A percentile compares a stretch with the other conserved stretches of the same genome.
phyloP scores from a whole-genome alignment of 1,140 invertebrate genomes.

The Drosophila neocordata region DNA sequence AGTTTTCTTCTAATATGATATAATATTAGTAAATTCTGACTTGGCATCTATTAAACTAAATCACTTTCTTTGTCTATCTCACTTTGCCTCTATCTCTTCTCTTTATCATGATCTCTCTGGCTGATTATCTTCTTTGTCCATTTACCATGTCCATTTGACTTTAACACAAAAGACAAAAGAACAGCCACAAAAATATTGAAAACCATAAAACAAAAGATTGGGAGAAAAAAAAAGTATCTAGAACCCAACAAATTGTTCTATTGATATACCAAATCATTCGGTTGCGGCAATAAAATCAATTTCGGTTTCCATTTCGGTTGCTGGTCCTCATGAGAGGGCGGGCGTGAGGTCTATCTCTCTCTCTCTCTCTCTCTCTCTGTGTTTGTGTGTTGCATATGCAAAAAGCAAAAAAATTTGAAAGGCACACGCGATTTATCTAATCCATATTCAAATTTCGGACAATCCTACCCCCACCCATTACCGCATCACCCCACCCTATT shows the following conservation, averaged over 20 bases:
- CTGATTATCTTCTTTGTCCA: conserved; percentile 1
- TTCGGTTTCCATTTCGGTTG: conserved; percentile 43
- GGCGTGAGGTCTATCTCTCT: background rate
- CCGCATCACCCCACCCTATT: background rate
- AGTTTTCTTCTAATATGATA: too few species aligned
- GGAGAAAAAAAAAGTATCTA: conserved; percentile 56
- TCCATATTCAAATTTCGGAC: conserved; percentile 75
- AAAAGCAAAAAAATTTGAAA: conserved; percentile 51
- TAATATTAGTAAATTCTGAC: too few species aligned
- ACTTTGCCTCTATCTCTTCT: background rate
- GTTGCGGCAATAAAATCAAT: conserved; percentile 72
- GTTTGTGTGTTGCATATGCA: conserved; percentile 37
- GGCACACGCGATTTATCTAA: conserved; percentile 74
- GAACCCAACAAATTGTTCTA: conserved; percentile 71
- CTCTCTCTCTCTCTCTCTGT: background rate
- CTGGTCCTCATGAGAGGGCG: conserved; percentile 12
- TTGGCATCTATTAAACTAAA: background rate
- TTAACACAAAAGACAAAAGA: conserved; percentile 13
- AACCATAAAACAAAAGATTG: conserved; percentile 16
- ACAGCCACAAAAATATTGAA: background rate
- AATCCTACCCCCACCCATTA: conserved; percentile 21
- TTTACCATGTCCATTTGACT: conserved; percentile 10
- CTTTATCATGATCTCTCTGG: background rate
- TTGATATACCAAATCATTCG: conserved; percentile 71
- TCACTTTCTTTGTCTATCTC: background rate